Conservation (phyloP, 2,888 invertebrate genomes). For the Melinaea menophilus region DNA sequence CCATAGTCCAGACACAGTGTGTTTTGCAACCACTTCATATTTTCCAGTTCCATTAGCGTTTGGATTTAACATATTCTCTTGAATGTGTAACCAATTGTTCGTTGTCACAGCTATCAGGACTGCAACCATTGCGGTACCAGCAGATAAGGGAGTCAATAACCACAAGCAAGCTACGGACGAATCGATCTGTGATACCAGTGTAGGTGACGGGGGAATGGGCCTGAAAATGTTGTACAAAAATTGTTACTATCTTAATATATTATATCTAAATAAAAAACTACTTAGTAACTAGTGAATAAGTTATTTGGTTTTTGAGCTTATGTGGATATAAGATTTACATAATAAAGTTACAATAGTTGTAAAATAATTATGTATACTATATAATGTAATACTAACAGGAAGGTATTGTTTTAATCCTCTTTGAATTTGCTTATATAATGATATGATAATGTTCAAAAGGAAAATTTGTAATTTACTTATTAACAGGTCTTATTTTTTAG, state of each 20-base stretch:
- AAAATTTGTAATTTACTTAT: too few species aligned
- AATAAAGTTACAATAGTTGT: too few species aligned
- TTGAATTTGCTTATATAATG: too few species aligned
- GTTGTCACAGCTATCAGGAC: conserved; percentile 86
- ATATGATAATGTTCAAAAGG: too few species aligned
- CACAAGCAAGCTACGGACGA: conserved; percentile 80
- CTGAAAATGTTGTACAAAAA: conserved; percentile 45
- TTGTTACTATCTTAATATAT: background rate
- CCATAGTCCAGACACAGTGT: conserved; percentile 90
- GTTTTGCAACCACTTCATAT: conserved; percentile 82
- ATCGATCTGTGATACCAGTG: conserved; percentile 73
- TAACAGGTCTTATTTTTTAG: too few species aligned
- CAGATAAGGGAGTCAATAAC: conserved; percentile 81
- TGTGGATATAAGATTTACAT: too few species aligned
- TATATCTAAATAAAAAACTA: too few species aligned
- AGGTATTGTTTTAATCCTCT: too few species aligned
- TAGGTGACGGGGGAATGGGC: conserved; percentile 69
- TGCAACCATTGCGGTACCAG: conserved; percentile 83
- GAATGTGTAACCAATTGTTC: conserved; percentile 91
- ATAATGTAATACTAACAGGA: too few species aligned
- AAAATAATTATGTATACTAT: too few species aligned
- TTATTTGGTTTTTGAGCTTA: too few species aligned
- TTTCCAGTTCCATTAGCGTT: conserved; percentile 87
- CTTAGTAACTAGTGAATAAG: too few species aligned
- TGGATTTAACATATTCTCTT: conserved; percentile 89